Base-by-base conservation (phyloP, 2,113 vertebrate species). In the Hemiprocne comata region DNA sequence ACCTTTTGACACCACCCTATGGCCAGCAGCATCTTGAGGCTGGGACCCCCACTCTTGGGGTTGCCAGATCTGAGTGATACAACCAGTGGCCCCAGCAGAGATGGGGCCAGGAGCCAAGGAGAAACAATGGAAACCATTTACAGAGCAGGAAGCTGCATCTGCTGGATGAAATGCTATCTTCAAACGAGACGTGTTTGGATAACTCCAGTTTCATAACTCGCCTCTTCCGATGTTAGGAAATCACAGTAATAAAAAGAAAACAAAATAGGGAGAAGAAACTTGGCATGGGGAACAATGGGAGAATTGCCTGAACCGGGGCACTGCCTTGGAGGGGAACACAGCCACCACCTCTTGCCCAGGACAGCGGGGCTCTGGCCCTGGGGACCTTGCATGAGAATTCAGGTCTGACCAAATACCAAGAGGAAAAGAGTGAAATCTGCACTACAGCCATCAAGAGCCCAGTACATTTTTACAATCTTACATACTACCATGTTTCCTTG, bases 111-210 rank as follows among this genome's bases (percentile, higher is more conserved):
- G 57, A 96, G 95, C 96, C 96, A 97, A 87, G 21, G 7, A 0
- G 11, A 38, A 97, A 97, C 97, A 97, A 97, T 97, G 95, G 38
- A 53, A 92, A 29, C 94, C 95, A 96, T 97, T 97, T 87, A 97
- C 20, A 78, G 93, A 81, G 91, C 95, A 96, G 96, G 97, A 97
- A 97, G 94, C 95, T 17, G 89, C 97, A 95, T 97, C 96, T 91
- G 96, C 88, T 78, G 93, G 70, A 90, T 94, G 94, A 97, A 96
- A 97, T 72, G 92, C 95, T 96, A 93, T 95, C 96, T 97, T 97
- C 97, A 97, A 95, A 96, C 95, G 80, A 95, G 96, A 96, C 38
- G 93, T 96, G 96, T 96, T 96, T 97, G 95, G 97, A 97, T 96
- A 97, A 96, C 93, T 94, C 92, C 94, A 85, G 94, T 95, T 97